These are phyloP conservation scores for Caenorhabditis zanzibari DNA, from an alignment of 2,888 invertebrate genomes.

Conservation along the genomic window DNA sequence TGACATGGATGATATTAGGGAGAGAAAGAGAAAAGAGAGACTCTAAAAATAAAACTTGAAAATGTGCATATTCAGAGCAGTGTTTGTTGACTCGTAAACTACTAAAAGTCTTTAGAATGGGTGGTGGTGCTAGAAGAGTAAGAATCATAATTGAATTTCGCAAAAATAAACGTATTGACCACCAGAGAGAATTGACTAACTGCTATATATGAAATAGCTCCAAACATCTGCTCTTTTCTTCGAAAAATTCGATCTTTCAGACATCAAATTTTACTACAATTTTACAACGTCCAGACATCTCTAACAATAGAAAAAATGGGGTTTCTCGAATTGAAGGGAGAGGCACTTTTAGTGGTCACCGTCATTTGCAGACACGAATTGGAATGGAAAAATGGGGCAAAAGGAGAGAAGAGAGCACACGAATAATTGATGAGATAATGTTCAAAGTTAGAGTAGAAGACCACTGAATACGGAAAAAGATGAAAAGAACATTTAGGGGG, in stretches of 20 bases:
- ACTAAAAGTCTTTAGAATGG: not conserved
- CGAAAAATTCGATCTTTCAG: constrained; percentile 17
- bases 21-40: not conserved
- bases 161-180: constrained; percentile 16
- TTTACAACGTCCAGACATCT: constrained; percentile 7
- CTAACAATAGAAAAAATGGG: not conserved
- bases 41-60: not conserved
- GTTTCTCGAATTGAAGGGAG: constrained; percentile 25
- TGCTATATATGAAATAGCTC: constrained; percentile 3
- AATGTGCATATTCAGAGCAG: not conserved
- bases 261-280: constrained; percentile 1
- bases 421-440: constrained; percentile 61
- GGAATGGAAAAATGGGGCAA: constrained; percentile 6
- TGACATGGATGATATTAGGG: no score
- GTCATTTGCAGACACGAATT: constrained; percentile 54
- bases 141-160: constrained; percentile 14
- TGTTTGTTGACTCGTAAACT: not conserved
- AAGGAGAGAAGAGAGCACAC: constrained; percentile 4
- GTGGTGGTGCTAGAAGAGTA: constrained; percentile 6
- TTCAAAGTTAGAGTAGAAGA: constrained; percentile 46
- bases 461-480: constrained; percentile 36
- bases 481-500: constrained; percentile 10
- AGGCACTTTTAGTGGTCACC: constrained; percentile 60
- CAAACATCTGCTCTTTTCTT: constrained; percentile 29
- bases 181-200: not conserved